Evolutionary conservation across 2,797 vertebrate genomes (phyloP).

Genomic region (Coregonus suidteri): DNA sequence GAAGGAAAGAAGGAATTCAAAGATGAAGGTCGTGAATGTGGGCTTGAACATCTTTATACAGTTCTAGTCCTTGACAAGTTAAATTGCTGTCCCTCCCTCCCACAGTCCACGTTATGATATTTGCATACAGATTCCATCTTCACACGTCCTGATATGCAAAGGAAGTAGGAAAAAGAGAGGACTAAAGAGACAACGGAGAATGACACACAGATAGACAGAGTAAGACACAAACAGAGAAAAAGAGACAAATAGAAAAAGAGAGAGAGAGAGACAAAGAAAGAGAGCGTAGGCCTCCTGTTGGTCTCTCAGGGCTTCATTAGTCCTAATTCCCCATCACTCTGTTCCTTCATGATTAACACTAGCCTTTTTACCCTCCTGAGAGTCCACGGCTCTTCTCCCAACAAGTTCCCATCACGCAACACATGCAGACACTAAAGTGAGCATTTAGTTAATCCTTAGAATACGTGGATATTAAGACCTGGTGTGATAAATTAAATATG

Average conservation of each 20-base stretch:
- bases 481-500: constrained; percentile 7
- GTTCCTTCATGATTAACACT: constrained; percentile 95
- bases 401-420: constrained; percentile 45
- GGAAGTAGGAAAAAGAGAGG: not conserved
- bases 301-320: constrained; percentile 95
- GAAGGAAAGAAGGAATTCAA: constrained; percentile 13
- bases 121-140: not conserved
- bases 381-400: constrained; percentile 74
- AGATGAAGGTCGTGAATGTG: not conserved
- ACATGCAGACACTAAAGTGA: constrained; percentile 72
- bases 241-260: not conserved
- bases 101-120: not conserved
- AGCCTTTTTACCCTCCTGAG: constrained; percentile 92
- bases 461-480: constrained; percentile 28
- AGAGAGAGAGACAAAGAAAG: constrained; percentile 21
- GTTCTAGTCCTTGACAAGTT: not conserved
- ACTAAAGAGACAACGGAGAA: not conserved
- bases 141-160: too few species aligned
- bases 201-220: too few species aligned
- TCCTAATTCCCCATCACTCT: constrained; percentile 90
- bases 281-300: not conserved
- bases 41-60: not conserved
- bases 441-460: constrained; percentile 70
- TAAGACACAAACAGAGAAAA: too few species aligned
- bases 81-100: not conserved